Evolutionary conservation across 2,888 invertebrate species (phyloP), one percentile per base, ranked within the genome.

Genomic region (Andrena flavipes): DNA sequence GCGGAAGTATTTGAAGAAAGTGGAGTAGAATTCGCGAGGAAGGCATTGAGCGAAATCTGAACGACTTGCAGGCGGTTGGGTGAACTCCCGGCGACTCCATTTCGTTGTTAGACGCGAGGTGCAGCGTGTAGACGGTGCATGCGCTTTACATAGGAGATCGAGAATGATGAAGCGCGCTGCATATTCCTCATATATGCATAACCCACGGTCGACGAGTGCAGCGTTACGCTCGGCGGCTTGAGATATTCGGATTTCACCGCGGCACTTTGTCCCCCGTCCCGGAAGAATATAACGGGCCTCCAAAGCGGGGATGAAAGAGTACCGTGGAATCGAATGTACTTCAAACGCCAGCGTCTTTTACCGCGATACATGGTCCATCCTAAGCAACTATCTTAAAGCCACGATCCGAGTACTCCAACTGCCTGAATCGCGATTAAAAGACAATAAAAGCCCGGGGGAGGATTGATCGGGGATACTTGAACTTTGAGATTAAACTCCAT

Each of bases 91-190:
- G 51, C 60, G 33, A 30, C 72, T 59, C 64, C 79, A 56, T 84
- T 77, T 67, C 73, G 67, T 56, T 71, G 73, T 77, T 75, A 71
- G 83, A 83, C 72, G 65, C 69, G 78, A 69, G 84, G 78, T 80
- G 80, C 78, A 51, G 67, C 67, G 80, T 72, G 76, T 62, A 42
- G 64, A 70, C 51, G 56, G 69, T 80, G 83, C 79, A 77, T 76
- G 72, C 76, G 71, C 76, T 72, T 77, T 80, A 80, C 81, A 84
- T 80, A 69, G 76, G 67, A 85, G 82, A 87, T 87, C 87, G 85
- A 75, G 87, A 85, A 87, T 85, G 87, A 87, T 81, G 87, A 85
- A 87, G 82, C 82, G 78, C 69, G 68, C 82, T 68, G 82, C 80
- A 82, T 76, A 84, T 71, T 76, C 71, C 59, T 72, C 67, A n/a